Evolutionary conservation across 2,113 vertebrate species (phyloP).

Genomic region (Andinoacara biseriatus): DNA sequence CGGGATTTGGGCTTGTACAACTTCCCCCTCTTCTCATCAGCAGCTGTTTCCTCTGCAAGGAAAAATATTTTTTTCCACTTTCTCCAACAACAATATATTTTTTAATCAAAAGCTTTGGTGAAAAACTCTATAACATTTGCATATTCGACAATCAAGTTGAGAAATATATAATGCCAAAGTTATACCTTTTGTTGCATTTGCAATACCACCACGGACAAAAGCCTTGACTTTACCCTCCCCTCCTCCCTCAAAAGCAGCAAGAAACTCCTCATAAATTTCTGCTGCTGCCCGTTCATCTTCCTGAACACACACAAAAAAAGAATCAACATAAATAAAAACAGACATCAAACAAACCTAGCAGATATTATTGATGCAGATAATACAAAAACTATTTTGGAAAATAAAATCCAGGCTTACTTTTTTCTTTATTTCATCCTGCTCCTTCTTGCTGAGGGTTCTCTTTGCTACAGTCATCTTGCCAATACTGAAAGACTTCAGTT

Average conservation of each 20-base stretch:
- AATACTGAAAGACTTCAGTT: constrained; percentile 96
- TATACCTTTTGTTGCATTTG: constrained; percentile 95
- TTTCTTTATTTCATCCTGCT: constrained; percentile 97
- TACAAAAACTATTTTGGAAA: background rate
- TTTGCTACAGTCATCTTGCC: constrained; percentile 97
- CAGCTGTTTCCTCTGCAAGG: constrained; percentile 88
- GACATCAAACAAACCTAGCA: background rate
- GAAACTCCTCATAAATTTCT: constrained; percentile 99
- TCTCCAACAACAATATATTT: background rate
- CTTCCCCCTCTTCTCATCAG: constrained; percentile 95
- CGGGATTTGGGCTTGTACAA: constrained; percentile 96
- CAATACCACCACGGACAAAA: constrained; percentile 96
- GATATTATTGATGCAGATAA: background rate
- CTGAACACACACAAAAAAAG: constrained; percentile 71
- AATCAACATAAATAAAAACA: background rate
- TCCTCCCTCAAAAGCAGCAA: constrained; percentile 97
- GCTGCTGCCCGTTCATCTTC: constrained; percentile 98
- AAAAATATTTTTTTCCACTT: background rate
- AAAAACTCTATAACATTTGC: background rate
- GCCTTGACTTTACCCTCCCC: constrained; percentile 97
- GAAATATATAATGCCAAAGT: background rate
- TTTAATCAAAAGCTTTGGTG: background rate
- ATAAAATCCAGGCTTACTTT: constrained; percentile 81
- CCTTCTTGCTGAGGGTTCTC: constrained; percentile 96
- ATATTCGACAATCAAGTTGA: background rate